Conservation (phyloP, 2,888 invertebrate species). For the Drosophila neotestacea region DNA sequence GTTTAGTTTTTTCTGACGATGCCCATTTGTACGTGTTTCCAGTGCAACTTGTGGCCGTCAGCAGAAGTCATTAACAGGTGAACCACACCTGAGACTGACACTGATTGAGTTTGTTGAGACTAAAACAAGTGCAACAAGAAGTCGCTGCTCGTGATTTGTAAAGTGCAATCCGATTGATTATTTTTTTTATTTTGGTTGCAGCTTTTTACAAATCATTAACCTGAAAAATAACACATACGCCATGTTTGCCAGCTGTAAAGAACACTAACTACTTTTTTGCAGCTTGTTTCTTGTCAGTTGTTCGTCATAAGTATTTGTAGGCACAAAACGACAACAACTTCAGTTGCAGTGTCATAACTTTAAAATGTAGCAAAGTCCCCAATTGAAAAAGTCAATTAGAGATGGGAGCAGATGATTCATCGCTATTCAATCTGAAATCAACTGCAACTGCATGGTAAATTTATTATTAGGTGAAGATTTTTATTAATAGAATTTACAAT, state of each 20-base stretch:
- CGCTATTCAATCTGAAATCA: not conserved
- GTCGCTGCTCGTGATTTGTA: conserved; percentile 57
- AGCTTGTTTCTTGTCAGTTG: conserved; percentile 33
- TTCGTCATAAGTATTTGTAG: conserved; percentile 29
- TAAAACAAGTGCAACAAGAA: conserved; percentile 26
- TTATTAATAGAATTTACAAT: no score
- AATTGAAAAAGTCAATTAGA: conserved; percentile 10
- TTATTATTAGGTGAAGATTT: no score
- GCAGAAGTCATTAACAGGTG: conserved; percentile 51
- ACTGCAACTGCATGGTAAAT: not conserved
- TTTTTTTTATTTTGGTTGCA: conserved; percentile 30
- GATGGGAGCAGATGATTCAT: conserved; percentile 20
- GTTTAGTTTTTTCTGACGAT: conserved; percentile 21
- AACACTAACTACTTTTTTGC: conserved; percentile 30
- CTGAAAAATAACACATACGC: conserved; percentile 61
- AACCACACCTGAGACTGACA: conserved; percentile 54
- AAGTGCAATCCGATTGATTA: conserved; percentile 58
- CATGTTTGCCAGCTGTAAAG: conserved; percentile 34
- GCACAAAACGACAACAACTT: conserved; percentile 26
- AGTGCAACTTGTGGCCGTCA: conserved; percentile 18
- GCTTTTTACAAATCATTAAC: conserved; percentile 45
- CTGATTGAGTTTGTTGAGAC: conserved; percentile 32
- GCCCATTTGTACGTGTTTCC: conserved; percentile 31
- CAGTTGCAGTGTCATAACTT: conserved; percentile 48
- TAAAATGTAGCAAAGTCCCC: conserved; percentile 24